Evolutionary conservation across 1,140 invertebrate genomes (phyloP).

Genomic region (Homarus americanus): DNA sequence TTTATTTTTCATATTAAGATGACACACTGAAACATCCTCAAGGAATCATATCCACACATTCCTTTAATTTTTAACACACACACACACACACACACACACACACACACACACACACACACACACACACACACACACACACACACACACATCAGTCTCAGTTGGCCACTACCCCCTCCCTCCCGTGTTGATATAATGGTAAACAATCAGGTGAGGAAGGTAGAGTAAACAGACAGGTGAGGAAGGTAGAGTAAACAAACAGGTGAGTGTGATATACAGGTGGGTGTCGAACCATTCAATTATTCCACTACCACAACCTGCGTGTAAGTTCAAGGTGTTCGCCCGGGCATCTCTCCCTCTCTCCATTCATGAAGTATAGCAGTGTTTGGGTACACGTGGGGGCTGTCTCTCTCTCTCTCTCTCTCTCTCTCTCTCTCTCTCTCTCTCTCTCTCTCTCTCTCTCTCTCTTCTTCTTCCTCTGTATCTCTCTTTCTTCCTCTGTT

Average conservation of each 20-base stretch:
- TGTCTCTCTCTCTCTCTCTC: too few species aligned
- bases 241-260: background rate
- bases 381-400: too few species aligned
- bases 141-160: background rate
- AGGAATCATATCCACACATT: background rate
- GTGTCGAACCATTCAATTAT: background rate
- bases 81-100: background rate
- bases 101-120: conserved; percentile 25
- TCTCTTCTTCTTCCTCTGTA: too few species aligned
- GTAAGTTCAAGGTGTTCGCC: background rate
- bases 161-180: too few species aligned
- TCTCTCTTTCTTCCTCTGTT: too few species aligned
- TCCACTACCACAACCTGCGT: background rate
- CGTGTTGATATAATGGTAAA: background rate
- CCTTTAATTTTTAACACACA: background rate
- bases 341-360: background rate
- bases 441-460: too few species aligned
- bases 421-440: too few species aligned
- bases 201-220: too few species aligned
- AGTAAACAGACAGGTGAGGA: background rate
- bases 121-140: conserved; percentile 17
- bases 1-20: background rate
- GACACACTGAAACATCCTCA: background rate
- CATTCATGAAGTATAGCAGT: background rate
- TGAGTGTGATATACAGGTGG: background rate